These are phyloP conservation scores for Anthopleura sola DNA, from an alignment of 64 coral and sea anemone species.

Conservation along the genomic window DNA sequence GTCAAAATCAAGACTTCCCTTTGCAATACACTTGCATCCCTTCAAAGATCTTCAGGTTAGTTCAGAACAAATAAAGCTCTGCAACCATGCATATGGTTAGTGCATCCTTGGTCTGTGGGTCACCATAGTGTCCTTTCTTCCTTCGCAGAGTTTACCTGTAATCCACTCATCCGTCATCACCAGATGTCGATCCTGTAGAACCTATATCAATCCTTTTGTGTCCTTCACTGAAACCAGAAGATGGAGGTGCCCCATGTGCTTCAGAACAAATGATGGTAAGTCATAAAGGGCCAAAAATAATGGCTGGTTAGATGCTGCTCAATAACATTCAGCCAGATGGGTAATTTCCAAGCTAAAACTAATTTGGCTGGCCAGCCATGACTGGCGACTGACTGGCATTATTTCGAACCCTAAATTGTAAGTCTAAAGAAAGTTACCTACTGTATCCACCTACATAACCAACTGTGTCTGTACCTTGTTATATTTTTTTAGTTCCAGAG, in stretches of 20 bases:
- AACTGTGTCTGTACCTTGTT: neutral
- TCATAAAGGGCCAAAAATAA: too few species aligned
- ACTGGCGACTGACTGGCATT: too few species aligned
- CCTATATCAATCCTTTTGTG: slow-evolving; percentile 99
- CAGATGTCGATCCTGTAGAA: slow-evolving; percentile 98
- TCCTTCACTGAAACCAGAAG: slow-evolving; percentile 86
- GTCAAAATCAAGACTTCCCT: slow-evolving; percentile 86
- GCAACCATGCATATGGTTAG: neutral
- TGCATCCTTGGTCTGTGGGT: too few species aligned
- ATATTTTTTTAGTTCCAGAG: slow-evolving; percentile 75
- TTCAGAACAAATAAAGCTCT: neutral
- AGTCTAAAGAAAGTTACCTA: too few species aligned
- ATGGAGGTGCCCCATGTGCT: slow-evolving; percentile 96
- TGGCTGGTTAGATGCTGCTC: too few species aligned
- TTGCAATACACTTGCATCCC: slow-evolving; percentile 93
- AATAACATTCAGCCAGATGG: too few species aligned
- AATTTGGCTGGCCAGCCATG: too few species aligned
- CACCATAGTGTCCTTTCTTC: neutral
- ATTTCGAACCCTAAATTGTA: too few species aligned
- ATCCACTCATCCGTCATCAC: slow-evolving; percentile 94
- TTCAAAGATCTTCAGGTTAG: slow-evolving; percentile 91
- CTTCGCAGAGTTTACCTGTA: slow-evolving; percentile 77
- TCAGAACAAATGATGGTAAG: slow-evolving; percentile 95
- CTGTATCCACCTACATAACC: too few species aligned
- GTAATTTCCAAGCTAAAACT: too few species aligned